Evolutionary conservation across 1,140 invertebrate genomes (phyloP).

Genomic region (Battus philenor): DNA sequence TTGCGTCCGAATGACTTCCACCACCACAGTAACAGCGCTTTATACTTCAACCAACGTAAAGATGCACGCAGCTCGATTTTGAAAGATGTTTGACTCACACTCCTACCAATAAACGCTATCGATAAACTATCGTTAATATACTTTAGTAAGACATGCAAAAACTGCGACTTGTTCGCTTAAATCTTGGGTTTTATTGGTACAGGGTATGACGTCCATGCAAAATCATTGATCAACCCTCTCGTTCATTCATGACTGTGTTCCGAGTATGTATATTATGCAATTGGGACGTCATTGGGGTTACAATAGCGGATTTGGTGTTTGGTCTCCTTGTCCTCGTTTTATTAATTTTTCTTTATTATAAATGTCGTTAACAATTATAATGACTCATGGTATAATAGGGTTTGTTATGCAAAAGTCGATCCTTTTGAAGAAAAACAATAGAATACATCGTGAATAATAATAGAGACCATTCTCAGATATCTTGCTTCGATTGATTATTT

Average conservation of each 20-base stretch:
- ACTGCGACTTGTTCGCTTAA: too few relatives aligned
- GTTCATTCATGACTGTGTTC: slow-evolving; percentile 54
- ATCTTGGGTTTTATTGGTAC: too few relatives aligned
- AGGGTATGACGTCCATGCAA: slow-evolving; percentile 44
- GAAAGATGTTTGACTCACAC: slow-evolving; percentile 59
- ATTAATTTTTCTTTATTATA: background rate
- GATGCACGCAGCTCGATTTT: slow-evolving; percentile 65
- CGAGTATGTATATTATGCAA: slow-evolving; percentile 59
- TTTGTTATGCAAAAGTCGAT: too few relatives aligned
- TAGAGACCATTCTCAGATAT: too few relatives aligned
- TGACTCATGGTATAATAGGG: too few relatives aligned
- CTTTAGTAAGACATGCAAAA: too few relatives aligned
- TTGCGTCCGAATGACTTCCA: slow-evolving; percentile 64
- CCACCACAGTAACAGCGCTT: slow-evolving; percentile 57
- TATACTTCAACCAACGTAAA: slow-evolving; percentile 70
- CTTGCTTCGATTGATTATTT: too few relatives aligned
- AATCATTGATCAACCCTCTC: slow-evolving; percentile 63
- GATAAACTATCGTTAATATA: slow-evolving; percentile 14
- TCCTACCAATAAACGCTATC: slow-evolving; percentile 43
- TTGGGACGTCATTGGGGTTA: slow-evolving; percentile 54
- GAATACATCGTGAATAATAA: too few relatives aligned
- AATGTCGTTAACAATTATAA: too few relatives aligned
- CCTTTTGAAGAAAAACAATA: too few relatives aligned
- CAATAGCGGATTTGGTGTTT: slow-evolving; percentile 46
- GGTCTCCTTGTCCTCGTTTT: background rate